Evolutionary conservation across 2,888 invertebrate species (phyloP), one percentile per base, ranked within the genome.

Genomic region (Gastrophysa polygoni): DNA sequence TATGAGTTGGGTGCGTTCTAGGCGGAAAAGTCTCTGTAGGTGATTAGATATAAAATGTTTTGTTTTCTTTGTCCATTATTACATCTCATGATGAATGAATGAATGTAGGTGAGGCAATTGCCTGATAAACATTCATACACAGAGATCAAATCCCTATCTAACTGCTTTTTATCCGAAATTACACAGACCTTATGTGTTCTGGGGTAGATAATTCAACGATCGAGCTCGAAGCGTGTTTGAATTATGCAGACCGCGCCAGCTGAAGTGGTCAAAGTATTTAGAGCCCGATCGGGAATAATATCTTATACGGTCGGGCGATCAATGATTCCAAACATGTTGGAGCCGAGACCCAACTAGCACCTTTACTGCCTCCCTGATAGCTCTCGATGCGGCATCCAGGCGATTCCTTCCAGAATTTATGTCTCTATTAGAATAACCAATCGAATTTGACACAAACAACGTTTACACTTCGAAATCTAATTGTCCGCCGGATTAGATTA

Each of bases 341-440:
- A 52, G 24, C 56, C 52, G 18, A 32, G 55, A 47, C 47, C 44
- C 55, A 28, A 64, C 49, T 50, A 18, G 60, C 48, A 58, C 63
- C 54, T 61, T 59, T 61, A 63, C 63, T 49, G 44, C 59, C 46
- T 47, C 43, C 11, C 32, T 46, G 43, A 56, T 61, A 51, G 49
- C 49, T 60, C 51, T 47, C 49, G 29, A 59, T 62, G 38, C 28
- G 48, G 56, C 49, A 46, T 59, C 57, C 48, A 54, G 38, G 51
- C 52, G 29, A 29, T 51, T 62, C 58, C 58, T 59, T 18, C 28
- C 43, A 57, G 58, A 67, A 59, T 60, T 55, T 50, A 57, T 61
- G 61, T 64, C 64, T 62, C 66, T 60, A 66, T 68, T 64, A 64
- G 63, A 64, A 68, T 68, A 68, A 66, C 55, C 66, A 66, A 68